Conservation (phyloP, 2,113 vertebrate species). For the Phyllopteryx taeniolatus region DNA sequence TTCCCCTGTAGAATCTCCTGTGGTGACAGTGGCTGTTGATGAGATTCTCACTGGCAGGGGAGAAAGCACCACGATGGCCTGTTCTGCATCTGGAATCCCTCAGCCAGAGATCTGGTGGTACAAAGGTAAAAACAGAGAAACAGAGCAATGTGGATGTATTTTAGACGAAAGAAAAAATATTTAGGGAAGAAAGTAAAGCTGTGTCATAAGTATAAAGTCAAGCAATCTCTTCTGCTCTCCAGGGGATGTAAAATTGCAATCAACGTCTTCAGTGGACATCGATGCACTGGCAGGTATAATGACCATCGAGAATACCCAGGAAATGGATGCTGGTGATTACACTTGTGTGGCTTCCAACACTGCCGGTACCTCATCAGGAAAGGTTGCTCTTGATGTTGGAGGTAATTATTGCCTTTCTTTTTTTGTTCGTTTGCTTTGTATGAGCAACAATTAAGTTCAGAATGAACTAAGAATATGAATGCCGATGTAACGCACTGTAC, state of each 20-base stretch:
- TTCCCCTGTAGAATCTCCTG: constrained; percentile 78
- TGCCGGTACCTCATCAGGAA: constrained; percentile 83
- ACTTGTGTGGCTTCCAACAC: constrained; percentile 84
- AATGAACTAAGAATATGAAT: background rate
- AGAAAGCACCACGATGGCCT: constrained; percentile 85
- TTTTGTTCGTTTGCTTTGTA: background rate
- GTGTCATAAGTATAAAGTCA: background rate
- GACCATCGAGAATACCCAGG: constrained; percentile 83
- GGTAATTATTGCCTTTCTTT: constrained; percentile 73
- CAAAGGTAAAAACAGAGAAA: constrained; percentile 81
- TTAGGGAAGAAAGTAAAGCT: background rate
- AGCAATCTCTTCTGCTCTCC: background rate
- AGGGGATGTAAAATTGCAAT: constrained; percentile 83
- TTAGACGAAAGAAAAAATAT: constrained; percentile 1
- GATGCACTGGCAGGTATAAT: constrained; percentile 76
- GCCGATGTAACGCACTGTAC: background rate
- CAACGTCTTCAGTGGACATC: constrained; percentile 76
- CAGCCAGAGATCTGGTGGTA: constrained; percentile 88
- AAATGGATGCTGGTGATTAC: constrained; percentile 88
- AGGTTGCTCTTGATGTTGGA: constrained; percentile 87
- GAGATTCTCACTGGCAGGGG: constrained; percentile 85
- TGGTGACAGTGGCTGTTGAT: constrained; percentile 74
- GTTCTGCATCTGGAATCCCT: constrained; percentile 83
- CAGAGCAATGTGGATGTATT: background rate
- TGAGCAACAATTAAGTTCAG: background rate